A percentile compares a stretch with the other conserved stretches of the same genome.
These are phyloP conservation scores for Oxyura jamaicensis DNA, from an alignment of 2,113 vertebrate genomes.

Conservation along the genomic window DNA sequence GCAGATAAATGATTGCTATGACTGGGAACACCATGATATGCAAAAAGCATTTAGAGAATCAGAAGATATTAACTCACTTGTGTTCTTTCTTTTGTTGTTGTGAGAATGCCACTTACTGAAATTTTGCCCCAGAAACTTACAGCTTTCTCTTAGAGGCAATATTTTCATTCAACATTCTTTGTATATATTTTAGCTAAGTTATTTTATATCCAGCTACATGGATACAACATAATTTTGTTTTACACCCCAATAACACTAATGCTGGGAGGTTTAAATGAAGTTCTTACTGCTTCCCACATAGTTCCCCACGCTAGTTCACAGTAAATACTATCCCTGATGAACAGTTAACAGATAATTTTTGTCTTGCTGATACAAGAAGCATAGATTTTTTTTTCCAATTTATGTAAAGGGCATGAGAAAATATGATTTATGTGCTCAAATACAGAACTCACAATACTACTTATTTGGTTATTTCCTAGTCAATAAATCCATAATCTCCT, in stretches of 20 bases:
- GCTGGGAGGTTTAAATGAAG: neutral
- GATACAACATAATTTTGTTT: neutral
- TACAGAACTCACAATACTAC: neutral
- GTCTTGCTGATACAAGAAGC: neutral
- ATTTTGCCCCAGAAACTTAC: neutral
- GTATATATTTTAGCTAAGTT: neutral
- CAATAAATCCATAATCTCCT: neutral
- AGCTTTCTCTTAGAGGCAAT: neutral
- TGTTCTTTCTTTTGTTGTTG: neutral
- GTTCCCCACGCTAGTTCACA: neutral
- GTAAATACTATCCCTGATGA: neutral
- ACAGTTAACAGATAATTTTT: neutral
- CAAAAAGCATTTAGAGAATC: neutral
- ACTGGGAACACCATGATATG: neutral
- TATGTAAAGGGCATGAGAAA: neutral
- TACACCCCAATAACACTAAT: neutral
- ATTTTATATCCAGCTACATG: neutral
- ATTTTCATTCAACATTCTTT: neutral
- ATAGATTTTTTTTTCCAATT: neutral
- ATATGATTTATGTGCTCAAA: neutral
- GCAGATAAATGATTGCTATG: neutral
- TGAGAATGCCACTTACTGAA: neutral
- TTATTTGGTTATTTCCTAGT: slow-evolving; percentile 11
- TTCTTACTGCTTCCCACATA: neutral
- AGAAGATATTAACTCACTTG: neutral